Conservation (phyloP, 2,888 invertebrate genomes). For the Sinhomidia bicolor region DNA sequence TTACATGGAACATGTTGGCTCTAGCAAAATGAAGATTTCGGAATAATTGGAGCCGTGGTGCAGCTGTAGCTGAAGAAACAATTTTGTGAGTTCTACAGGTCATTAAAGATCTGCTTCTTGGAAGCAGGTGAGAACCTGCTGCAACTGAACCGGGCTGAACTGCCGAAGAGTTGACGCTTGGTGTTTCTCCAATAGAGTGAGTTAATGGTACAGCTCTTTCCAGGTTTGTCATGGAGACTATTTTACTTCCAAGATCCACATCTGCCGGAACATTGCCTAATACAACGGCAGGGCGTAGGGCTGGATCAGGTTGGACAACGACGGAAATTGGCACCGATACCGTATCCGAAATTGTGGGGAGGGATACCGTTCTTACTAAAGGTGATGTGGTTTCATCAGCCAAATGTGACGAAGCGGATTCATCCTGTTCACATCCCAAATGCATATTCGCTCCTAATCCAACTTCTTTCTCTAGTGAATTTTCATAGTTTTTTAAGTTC, state of each 20-base stretch:
- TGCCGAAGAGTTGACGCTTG: neutral
- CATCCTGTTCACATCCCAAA: conserved; percentile 50
- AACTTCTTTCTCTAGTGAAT: neutral
- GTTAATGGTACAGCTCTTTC: conserved; percentile 33
- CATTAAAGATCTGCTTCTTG: conserved; percentile 77
- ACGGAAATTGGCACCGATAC: conserved; percentile 74
- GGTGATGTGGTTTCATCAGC: conserved; percentile 70
- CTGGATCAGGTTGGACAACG: conserved; percentile 76
- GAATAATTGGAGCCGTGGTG: conserved; percentile 77
- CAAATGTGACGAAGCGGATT: conserved; percentile 37
- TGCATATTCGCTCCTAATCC: conserved; percentile 33
- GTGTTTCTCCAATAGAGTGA: neutral
- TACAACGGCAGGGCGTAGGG: conserved; percentile 71
- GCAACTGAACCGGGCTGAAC: conserved; percentile 38
- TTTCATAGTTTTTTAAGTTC: conserved; percentile 45
- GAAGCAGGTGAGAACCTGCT: conserved; percentile 65
- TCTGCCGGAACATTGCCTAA: conserved; percentile 74
- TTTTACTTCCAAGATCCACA: conserved; percentile 69
- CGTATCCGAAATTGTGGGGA: conserved; percentile 77
- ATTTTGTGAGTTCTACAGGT: conserved; percentile 76
- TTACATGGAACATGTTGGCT: conserved; percentile 80
- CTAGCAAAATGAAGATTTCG: conserved; percentile 79
- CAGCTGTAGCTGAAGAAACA: conserved; percentile 56
- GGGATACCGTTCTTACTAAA: conserved; percentile 76
- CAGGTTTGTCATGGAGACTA: conserved; percentile 73